Percentiles rank a stretch among this genome's conserved stretches.
Conservation (phyloP, 1,140 invertebrate genomes). For the Daktulosphaira vitifoliae region DNA sequence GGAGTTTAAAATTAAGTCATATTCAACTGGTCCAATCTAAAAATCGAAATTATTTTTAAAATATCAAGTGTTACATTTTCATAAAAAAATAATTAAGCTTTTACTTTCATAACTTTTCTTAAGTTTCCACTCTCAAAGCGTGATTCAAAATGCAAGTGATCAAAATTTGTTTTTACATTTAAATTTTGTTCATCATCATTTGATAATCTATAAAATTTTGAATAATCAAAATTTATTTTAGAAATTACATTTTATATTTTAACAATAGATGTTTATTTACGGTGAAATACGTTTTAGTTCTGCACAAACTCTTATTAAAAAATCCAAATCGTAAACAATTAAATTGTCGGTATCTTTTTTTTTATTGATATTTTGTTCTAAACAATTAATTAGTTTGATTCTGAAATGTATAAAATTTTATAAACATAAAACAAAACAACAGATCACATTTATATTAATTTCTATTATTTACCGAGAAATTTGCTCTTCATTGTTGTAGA, state of each 20-base stretch:
- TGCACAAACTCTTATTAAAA: not conserved
- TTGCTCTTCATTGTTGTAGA: constrained; percentile 55
- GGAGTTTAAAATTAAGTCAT: constrained; percentile 76
- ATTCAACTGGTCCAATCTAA: constrained; percentile 63
- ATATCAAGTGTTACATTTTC: not conserved
- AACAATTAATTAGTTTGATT: constrained; percentile 3
- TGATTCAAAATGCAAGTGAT: constrained; percentile 66
- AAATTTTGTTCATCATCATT: constrained; percentile 57
- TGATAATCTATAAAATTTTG: constrained; percentile 32
- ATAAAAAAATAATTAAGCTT: not conserved
- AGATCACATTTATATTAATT: too few species aligned
- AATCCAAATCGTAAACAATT: constrained; percentile 14
- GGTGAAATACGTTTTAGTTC: not conserved
- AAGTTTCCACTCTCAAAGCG: constrained; percentile 87
- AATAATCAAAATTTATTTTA: too few species aligned
- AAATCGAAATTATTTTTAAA: constrained; percentile 34
- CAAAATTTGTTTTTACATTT: constrained; percentile 44
- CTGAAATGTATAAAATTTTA: too few species aligned
- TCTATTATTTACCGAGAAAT: constrained; percentile 49
- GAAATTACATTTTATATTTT: too few species aligned
- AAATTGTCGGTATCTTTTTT: not conserved
- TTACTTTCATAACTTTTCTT: constrained; percentile 74
- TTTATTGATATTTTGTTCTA: not conserved
- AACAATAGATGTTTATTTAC: too few species aligned
- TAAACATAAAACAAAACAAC: too few species aligned